Base-by-base conservation (phyloP, 2,888 invertebrate species). In the Ornithoptera priamus region DNA sequence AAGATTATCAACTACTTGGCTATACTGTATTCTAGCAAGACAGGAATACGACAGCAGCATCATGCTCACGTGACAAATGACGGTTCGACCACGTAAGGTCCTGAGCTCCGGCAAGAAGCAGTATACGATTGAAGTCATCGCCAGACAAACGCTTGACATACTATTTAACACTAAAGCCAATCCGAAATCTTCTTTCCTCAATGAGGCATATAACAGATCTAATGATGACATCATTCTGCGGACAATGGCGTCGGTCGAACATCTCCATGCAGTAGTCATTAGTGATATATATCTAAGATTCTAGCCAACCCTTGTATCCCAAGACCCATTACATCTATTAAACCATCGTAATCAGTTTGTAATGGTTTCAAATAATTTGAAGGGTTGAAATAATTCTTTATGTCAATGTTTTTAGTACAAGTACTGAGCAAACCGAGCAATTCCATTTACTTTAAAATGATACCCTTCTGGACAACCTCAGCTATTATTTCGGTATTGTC, bases 31-130 rank as follows among this genome's bases (percentile, higher is more conserved):
- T 59, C 93, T 79, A 1, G 94, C 93, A 50, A 96, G 93, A 74
- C 94, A 94, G 65, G 93, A 79, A 82, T 94, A 96, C 1, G 95
- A 95, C n/a, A 94, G 78, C 71, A 96, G 89, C 79, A 96, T 93
- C 81, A 94, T 94, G 73, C 92, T 86, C 53, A 95, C 94, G 77
- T 96, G 94, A 77, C 95, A 95, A 85, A 96, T 95, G 61, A 96
- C 89, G 17, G 95, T 96, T 78, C 94, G 94, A 0, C 96, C 96
- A 72, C 96, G 96, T 22, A 96, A 89, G 87, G 96, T 96, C 70
- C 94, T 93, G 68, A 96, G 88, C 73, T 94, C 93, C 1, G 96
- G 94, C 68, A 96, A 86, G 6, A 92, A 91, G 61, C 93, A 84
- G 85, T 96, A 96, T 42, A 96, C 95, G 72, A 94, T 63, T 71